Evolutionary conservation across 2,888 invertebrate species (phyloP), one percentile per base, ranked within the genome.

Genomic region (Andricus quercusramuli): DNA sequence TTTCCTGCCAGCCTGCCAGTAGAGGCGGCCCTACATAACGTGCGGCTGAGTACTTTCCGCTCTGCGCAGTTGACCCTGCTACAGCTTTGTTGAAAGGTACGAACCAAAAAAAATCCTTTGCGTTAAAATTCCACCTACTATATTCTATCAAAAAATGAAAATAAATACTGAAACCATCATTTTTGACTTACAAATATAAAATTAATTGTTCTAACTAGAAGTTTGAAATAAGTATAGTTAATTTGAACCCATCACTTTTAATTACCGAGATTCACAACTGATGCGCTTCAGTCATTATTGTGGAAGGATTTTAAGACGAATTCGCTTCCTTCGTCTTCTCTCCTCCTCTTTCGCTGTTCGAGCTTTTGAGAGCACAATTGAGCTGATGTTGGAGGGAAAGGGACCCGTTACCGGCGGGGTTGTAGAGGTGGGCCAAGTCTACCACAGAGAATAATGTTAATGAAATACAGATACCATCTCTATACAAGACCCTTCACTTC

Each of bases 381-480:
- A 85, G 86, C 29, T 32, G 70, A 70, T 29, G 70, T 2, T 51
- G 81, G 76, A 80, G 77, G 84, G 79, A 79, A 79, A 80, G 66
- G 81, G 83, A 64, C 74, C 83, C 83, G 77, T 70, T 70, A 78
- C 79, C 79, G 79, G 79, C 78, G 79, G 82, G 79, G 81, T 80
- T 77, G 83, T 78, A 79, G 82, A 77, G 82, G 82, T 83, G 85
- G 82, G 84, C 85, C 85, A 86, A 89, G 88, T 90, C 90, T 89
- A 84, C 89, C 87, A 86, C 89, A 85, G 91, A 92, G 92, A 92
- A 92, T 92, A 92, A 92, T 92, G 92, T 91, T 92, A 92, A 92
- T 92, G 92, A 92, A 92, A 92, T 92, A 92, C 91, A 91, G 92
- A 92, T 92, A 92, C 86, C 82, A 92, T 92, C 92, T 92, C 89